Conservation (phyloP, 2,888 invertebrate species). For the Ectobius pallidus region DNA sequence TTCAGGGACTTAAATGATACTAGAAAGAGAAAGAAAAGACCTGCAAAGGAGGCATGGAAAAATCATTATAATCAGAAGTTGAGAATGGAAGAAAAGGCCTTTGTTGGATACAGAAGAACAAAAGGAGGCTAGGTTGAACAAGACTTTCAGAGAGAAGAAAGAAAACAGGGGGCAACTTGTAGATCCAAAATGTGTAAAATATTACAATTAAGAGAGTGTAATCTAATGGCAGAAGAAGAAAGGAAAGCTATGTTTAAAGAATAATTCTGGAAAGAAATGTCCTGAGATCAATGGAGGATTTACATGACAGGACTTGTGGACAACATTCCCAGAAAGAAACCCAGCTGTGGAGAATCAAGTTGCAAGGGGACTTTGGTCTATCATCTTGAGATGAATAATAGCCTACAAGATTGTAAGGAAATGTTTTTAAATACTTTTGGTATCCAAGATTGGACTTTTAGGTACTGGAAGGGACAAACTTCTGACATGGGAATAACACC, state of each 20-base stretch:
- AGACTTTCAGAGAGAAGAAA: background rate
- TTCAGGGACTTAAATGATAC: background rate
- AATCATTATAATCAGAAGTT: background rate
- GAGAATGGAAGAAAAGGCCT: constrained; percentile 2
- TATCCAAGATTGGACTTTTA: constrained; percentile 43
- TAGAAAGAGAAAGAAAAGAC: background rate
- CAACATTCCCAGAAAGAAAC: background rate
- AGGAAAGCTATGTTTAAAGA: constrained; percentile 17
- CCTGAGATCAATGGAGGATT: background rate
- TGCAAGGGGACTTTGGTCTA: background rate
- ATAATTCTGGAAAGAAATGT: constrained; percentile 13
- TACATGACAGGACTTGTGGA: constrained; percentile 6
- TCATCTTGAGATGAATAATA: constrained; percentile 9
- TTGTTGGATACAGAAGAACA: background rate
- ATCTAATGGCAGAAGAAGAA: background rate
- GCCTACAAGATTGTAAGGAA: constrained; percentile 41
- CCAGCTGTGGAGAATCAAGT: constrained; percentile 12
- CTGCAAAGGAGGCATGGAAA: constrained; percentile 1
- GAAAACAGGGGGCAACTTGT: background rate
- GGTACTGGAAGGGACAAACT: constrained; percentile 34
- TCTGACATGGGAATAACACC: background rate
- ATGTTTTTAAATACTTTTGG: constrained; percentile 45
- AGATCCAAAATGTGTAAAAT: background rate
- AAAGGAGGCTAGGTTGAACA: background rate
- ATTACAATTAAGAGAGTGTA: background rate